Percentiles rank a stretch among this genome's conserved stretches.
Evolutionary conservation across 2,888 invertebrate genomes (phyloP).

Genomic region (Flabesymbios commensalis): DNA sequence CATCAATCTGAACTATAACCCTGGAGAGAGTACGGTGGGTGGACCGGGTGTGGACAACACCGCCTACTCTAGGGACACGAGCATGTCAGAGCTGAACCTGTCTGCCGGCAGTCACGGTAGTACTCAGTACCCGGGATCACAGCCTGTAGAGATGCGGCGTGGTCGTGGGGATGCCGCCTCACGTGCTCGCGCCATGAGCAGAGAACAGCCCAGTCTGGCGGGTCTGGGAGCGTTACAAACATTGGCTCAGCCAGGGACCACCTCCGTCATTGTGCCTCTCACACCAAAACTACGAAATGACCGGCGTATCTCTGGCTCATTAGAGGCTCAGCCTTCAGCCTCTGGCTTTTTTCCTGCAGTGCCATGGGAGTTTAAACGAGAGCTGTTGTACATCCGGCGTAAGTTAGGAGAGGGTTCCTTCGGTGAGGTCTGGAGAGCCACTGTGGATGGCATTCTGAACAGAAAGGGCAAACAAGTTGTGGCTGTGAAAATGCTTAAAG

Average conservation of each 20-base stretch:
- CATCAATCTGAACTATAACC: slow-evolving; percentile 9
- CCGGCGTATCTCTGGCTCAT: too few relatives aligned
- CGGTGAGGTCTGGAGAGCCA: slow-evolving; percentile 34
- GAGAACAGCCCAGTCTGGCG: slow-evolving; percentile 22
- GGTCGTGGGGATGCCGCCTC: background rate
- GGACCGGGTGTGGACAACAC: slow-evolving; percentile 5
- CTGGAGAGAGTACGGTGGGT: slow-evolving; percentile 10
- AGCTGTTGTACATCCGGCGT: slow-evolving; percentile 20
- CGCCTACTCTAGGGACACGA: slow-evolving; percentile 1
- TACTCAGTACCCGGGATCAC: background rate
- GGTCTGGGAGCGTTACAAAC: slow-evolving; percentile 22
- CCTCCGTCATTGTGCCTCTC: too few relatives aligned
- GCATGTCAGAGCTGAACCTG: background rate
- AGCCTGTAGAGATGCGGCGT: background rate
- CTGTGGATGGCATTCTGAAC: slow-evolving; percentile 29
- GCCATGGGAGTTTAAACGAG: slow-evolving; percentile 32
- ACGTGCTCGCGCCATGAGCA: background rate
- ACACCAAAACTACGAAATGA: too few relatives aligned
- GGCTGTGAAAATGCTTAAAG: slow-evolving; percentile 36
- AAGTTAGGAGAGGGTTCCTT: slow-evolving; percentile 33
- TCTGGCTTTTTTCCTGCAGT: slow-evolving; percentile 26
- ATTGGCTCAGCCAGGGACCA: background rate
- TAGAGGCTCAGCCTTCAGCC: too few relatives aligned
- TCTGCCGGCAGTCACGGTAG: background rate
- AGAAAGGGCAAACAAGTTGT: slow-evolving; percentile 21